Evolutionary conservation across 2,797 vertebrate species (phyloP).

Genomic region (Poliocrania exsul): DNA sequence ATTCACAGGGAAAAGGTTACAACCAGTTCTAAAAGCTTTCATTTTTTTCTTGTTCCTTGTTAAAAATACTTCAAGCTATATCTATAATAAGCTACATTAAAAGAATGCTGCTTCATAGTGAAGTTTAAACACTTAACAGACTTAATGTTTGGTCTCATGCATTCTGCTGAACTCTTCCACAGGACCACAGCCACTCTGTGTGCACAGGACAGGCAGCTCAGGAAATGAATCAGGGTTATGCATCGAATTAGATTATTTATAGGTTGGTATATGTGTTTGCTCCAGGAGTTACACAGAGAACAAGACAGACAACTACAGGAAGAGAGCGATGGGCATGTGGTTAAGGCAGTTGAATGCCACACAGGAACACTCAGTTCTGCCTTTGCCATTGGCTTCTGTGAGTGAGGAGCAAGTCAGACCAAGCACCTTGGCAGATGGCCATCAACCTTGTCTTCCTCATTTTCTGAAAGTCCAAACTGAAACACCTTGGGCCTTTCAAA

Average conservation of each 20-base stretch:
- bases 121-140: background rate
- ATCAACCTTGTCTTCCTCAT: constrained; percentile 10
- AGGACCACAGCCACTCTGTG: accelerated
- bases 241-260: constrained; percentile 50
- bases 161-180: background rate
- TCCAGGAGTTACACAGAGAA: background rate
- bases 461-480: constrained; percentile 1
- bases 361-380: constrained; percentile 36
- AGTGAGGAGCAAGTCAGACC: background rate
- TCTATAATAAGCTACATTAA: background rate
- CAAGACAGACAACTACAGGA: constrained; percentile 51
- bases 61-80: background rate
- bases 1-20: background rate
- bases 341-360: constrained; percentile 59
- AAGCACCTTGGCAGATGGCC: constrained; percentile 11
- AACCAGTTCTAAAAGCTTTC: background rate
- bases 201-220: background rate
- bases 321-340: constrained; percentile 44
- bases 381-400: background rate
- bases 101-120: background rate
- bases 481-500: background rate
- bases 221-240: constrained; percentile 55
- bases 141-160: background rate
- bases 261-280: background rate
- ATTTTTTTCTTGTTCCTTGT: background rate